Evolutionary conservation across 2,888 invertebrate genomes (phyloP).

Genomic region (Drosophila tripunctata): DNA sequence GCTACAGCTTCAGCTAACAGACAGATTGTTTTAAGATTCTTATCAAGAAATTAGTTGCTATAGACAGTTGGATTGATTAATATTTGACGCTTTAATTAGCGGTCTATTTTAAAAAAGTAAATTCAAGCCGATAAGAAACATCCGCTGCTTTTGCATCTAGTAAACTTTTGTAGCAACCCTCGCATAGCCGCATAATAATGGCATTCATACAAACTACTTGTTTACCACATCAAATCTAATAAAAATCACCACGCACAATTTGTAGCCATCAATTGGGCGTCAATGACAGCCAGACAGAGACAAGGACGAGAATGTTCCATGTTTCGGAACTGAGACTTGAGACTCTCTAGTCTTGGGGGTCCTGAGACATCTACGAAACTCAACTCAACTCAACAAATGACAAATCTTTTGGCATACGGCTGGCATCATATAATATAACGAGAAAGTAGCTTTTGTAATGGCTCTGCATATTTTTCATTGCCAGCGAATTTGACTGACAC

Average conservation of each 20-base stretch:
- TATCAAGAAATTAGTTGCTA: slow-evolving; percentile 25
- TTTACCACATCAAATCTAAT: slow-evolving; percentile 64
- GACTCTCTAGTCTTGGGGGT: neutral
- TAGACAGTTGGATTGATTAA: slow-evolving; percentile 38
- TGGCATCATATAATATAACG: slow-evolving; percentile 41
- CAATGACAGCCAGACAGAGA: slow-evolving; percentile 40
- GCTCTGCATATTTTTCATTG: slow-evolving; percentile 35
- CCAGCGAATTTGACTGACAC: slow-evolving; percentile 42
- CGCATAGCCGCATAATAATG: neutral
- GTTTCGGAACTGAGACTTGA: neutral
- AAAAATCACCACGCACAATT: slow-evolving; percentile 63
- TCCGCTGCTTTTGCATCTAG: too few relatives aligned
- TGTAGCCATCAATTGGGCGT: slow-evolving; percentile 57
- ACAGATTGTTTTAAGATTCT: slow-evolving; percentile 32
- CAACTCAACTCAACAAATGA: slow-evolving; percentile 25
- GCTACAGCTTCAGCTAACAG: slow-evolving; percentile 8
- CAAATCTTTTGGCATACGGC: slow-evolving; percentile 45
- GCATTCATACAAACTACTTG: slow-evolving; percentile 37
- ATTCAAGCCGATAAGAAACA: neutral
- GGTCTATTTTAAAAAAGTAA: neutral
- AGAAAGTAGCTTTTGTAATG: slow-evolving; percentile 44
- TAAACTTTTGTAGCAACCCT: neutral
- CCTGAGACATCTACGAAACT: neutral
- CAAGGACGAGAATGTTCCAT: neutral
- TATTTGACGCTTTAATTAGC: slow-evolving; percentile 26